These are phyloP conservation scores for Adelosebastes latens DNA, from an alignment of 2,797 vertebrate genomes.

Conservation along the genomic window DNA sequence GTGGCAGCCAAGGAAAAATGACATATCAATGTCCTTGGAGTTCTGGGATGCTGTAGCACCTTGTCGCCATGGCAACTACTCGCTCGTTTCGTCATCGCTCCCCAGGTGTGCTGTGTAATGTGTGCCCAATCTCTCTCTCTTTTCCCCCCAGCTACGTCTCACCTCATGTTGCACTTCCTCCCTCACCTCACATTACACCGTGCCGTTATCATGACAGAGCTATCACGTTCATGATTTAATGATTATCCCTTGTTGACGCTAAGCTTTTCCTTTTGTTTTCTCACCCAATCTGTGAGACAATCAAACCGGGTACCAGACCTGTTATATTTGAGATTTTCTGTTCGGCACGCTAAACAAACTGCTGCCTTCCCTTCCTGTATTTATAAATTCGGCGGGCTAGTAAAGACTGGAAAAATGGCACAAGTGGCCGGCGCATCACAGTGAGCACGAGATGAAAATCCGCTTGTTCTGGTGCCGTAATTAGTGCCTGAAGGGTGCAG, in stretches of 20 bases:
- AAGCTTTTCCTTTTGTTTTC: constrained; percentile 25
- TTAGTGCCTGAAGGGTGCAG: constrained; percentile 71
- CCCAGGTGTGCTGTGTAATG: constrained; percentile 72
- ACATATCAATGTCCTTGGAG: constrained; percentile 54
- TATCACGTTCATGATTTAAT: background rate
- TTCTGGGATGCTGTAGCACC: constrained; percentile 62
- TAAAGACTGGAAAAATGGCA: constrained; percentile 41
- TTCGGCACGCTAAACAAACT: constrained; percentile 7
- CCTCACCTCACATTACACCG: background rate
- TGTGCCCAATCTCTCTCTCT: constrained; percentile 49
- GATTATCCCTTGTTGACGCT: background rate
- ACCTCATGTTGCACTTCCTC: constrained; percentile 14
- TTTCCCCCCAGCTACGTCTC: constrained; percentile 23
- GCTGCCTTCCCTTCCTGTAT: constrained; percentile 6
- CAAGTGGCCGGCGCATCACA: constrained; percentile 31
- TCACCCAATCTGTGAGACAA: constrained; percentile 7
- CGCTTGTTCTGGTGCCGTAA: constrained; percentile 70
- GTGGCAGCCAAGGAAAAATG: constrained; percentile 35
- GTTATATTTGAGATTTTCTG: constrained; percentile 15
- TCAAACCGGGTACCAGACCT: constrained; percentile 14
- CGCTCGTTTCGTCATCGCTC: constrained; percentile 57
- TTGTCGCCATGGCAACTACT: constrained; percentile 77
- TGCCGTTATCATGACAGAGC: background rate
- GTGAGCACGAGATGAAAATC: constrained; percentile 58
- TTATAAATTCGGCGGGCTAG: constrained; percentile 35